phyloP scores from a whole-genome alignment of 2,113 vertebrate genomes.

The Typhlomys cinereus region DNA sequence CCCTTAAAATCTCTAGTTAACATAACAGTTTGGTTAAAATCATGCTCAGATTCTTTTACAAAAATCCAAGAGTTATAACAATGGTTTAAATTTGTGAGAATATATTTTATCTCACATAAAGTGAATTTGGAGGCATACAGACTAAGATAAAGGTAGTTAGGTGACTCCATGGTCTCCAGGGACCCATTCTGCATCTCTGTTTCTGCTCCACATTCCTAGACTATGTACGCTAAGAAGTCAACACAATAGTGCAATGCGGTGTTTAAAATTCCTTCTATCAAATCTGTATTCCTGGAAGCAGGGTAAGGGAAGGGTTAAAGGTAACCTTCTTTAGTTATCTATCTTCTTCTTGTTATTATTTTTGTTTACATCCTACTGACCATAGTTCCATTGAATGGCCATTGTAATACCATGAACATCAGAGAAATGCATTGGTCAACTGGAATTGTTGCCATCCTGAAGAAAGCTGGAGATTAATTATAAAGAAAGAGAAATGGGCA shows the following conservation, averaged over 20 bases:
- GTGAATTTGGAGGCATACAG: background rate
- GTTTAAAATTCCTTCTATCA: background rate
- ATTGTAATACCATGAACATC: background rate
- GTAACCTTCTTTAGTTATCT: background rate
- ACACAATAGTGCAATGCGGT: background rate
- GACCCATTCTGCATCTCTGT: background rate
- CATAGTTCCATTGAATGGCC: conserved; percentile 11
- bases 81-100: background rate
- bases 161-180: background rate
- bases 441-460: background rate
- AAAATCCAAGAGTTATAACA: background rate
- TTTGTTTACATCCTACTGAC: background rate
- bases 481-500: background rate
- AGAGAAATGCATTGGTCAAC: conserved; percentile 5
- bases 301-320: background rate
- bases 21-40: background rate
- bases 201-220: background rate
- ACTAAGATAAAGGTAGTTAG: background rate
- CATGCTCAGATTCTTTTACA: background rate
- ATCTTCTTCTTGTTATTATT: background rate
- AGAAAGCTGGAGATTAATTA: background rate
- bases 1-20: background rate
- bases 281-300: background rate
- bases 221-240: background rate
- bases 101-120: background rate